A percentile compares a stretch with the other conserved stretches of the same genome.
phyloP scores from a whole-genome alignment of 2,888 invertebrate genomes.

The Rotaria magnacalcarata region DNA sequence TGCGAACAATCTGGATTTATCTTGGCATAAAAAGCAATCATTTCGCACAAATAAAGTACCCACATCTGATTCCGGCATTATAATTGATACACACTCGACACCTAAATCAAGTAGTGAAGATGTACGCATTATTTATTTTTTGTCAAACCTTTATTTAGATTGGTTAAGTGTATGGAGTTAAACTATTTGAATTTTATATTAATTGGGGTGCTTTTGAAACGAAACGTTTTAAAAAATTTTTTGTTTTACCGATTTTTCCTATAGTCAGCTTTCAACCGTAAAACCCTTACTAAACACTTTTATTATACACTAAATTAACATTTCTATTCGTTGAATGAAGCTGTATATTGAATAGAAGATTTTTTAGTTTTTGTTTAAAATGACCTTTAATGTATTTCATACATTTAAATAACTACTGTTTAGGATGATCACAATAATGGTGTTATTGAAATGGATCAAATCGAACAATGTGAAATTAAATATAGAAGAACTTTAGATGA shows the following conservation, averaged over 20 bases:
- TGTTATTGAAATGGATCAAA: not conserved
- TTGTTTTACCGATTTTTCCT: too few relatives aligned
- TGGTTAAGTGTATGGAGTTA: too few relatives aligned
- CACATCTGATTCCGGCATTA: conserved; percentile 1
- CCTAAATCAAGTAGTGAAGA: not conserved
- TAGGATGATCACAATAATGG: not conserved
- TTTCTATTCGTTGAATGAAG: not conserved
- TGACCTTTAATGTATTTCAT: too few relatives aligned
- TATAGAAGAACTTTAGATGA: not conserved
- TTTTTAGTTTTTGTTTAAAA: not conserved
- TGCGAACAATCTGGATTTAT: not conserved
- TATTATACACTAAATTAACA: not conserved
- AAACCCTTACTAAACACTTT: not conserved
- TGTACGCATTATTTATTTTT: not conserved
- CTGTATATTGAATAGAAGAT: not conserved
- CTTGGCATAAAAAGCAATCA: not conserved
- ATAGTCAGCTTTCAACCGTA: not conserved
- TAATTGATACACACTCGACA: not conserved
- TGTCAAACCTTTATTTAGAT: too few relatives aligned
- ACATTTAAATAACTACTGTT: not conserved
- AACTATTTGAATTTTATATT: not conserved
- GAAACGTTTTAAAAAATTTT: not conserved
- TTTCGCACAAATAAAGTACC: not conserved
- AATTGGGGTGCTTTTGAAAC: not conserved
- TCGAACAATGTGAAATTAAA: not conserved